Conservation (phyloP, 2,888 invertebrate genomes). For the Dryococelus australis region DNA sequence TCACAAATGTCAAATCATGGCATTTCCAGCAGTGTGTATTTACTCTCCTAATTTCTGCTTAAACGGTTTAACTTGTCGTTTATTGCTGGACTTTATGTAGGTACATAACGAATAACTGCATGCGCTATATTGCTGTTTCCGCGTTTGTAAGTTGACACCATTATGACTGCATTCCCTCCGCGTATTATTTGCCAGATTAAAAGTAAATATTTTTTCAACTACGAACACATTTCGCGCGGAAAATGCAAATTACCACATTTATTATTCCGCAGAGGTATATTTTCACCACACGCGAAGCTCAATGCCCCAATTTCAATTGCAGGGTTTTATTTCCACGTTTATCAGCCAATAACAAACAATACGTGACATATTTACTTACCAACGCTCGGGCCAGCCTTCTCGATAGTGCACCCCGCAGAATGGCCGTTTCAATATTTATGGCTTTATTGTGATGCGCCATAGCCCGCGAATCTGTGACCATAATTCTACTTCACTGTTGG, state of each 20-base stretch:
- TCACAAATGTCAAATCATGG: no score
- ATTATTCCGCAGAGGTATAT: not conserved
- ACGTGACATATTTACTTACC: constrained; percentile 10
- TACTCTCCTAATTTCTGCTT: not conserved
- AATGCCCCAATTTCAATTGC: not conserved
- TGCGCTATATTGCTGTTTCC: not conserved
- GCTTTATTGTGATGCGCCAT: not conserved
- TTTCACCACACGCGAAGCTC: not conserved
- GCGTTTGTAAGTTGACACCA: not conserved
- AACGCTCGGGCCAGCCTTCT: not conserved
- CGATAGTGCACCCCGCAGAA: not conserved
- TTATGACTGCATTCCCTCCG: not conserved
- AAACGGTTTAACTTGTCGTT: not conserved
- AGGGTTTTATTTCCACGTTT: not conserved
- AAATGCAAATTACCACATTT: not conserved
- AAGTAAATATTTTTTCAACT: not conserved
- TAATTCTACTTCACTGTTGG: not conserved
- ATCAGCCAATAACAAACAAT: not conserved
- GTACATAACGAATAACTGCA: not conserved
- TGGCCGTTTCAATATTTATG: not conserved
- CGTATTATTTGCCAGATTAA: not conserved
- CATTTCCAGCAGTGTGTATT: not conserved
- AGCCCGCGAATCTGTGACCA: not conserved
- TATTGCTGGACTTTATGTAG: not conserved
- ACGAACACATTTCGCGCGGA: not conserved